phyloP scores from a whole-genome alignment of 2,797 vertebrate genomes.

The Telmatherina bonti region DNA sequence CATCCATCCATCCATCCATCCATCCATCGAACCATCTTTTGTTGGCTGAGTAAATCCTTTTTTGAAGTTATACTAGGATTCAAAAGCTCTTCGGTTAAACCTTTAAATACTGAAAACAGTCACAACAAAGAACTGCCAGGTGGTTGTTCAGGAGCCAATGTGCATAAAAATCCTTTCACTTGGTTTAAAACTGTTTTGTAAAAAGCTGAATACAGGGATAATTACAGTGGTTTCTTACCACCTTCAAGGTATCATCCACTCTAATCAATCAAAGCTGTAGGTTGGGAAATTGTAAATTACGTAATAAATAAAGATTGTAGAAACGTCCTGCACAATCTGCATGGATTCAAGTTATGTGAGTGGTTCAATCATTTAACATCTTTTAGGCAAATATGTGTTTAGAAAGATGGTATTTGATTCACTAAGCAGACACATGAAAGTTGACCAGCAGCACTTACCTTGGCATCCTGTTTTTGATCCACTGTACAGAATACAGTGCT shows the following conservation, averaged over 20 bases:
- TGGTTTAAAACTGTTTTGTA: too few species aligned
- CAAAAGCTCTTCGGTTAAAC: neutral
- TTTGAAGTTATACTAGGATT: neutral
- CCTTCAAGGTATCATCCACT: neutral
- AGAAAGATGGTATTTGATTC: slow-evolving; percentile 36
- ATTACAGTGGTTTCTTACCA: neutral
- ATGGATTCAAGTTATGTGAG: neutral
- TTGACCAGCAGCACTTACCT: slow-evolving; percentile 41
- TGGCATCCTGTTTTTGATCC: slow-evolving; percentile 47
- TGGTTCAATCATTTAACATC: slow-evolving; percentile 8
- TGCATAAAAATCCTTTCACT: neutral
- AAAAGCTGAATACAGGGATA: neutral
- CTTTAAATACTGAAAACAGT: neutral
- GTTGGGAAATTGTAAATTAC: neutral
- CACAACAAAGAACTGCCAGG: neutral
- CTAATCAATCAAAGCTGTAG: neutral
- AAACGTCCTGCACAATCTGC: neutral
- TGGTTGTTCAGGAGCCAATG: neutral
- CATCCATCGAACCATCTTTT: too few species aligned
- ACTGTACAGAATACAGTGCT: slow-evolving; percentile 51
- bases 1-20: too few species aligned
- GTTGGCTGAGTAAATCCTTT: too few species aligned
- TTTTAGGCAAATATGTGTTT: slow-evolving; percentile 20
- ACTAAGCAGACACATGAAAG: slow-evolving; percentile 24
- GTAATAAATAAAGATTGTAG: too few species aligned